phyloP scores from a whole-genome alignment of 1,140 invertebrate genomes.

The Lasioglossum baleicum region DNA sequence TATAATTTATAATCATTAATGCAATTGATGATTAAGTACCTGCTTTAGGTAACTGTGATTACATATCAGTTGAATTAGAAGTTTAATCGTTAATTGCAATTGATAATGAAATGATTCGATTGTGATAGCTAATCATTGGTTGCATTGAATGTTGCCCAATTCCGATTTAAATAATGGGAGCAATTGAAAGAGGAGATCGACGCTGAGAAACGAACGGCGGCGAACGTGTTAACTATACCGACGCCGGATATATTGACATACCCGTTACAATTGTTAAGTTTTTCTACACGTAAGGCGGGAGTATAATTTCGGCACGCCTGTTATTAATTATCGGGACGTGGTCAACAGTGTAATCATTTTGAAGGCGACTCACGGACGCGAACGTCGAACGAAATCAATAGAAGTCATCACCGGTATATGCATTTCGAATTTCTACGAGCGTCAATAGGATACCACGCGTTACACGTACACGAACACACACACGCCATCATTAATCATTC shows the following conservation, averaged over 20 bases:
- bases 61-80: no score
- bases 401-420: not conserved
- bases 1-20: no score
- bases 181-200: not conserved
- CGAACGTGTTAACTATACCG: slow-evolving; percentile 1
- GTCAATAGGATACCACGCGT: not conserved
- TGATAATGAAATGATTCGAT: no score
- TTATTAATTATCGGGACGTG: slow-evolving; percentile 14
- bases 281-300: slow-evolving; percentile 26
- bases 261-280: slow-evolving; percentile 58
- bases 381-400: slow-evolving; percentile 4
- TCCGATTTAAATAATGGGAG: not conserved
- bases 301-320: slow-evolving; percentile 18
- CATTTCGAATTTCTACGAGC: slow-evolving; percentile 21
- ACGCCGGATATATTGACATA: slow-evolving; percentile 22
- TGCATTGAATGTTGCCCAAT: no score
- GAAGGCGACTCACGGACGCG: slow-evolving; percentile 10
- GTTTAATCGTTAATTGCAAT: no score
- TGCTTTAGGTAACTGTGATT: no score
- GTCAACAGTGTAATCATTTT: slow-evolving; percentile 57
- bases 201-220: not conserved
- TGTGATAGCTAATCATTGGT: no score
- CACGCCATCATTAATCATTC: not conserved
- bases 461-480: not conserved
- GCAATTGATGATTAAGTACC: no score